A percentile compares a stretch with the other conserved stretches of the same genome.
Evolutionary conservation across 2,113 vertebrate genomes (phyloP).

Genomic region (Bettongia penicillata): DNA sequence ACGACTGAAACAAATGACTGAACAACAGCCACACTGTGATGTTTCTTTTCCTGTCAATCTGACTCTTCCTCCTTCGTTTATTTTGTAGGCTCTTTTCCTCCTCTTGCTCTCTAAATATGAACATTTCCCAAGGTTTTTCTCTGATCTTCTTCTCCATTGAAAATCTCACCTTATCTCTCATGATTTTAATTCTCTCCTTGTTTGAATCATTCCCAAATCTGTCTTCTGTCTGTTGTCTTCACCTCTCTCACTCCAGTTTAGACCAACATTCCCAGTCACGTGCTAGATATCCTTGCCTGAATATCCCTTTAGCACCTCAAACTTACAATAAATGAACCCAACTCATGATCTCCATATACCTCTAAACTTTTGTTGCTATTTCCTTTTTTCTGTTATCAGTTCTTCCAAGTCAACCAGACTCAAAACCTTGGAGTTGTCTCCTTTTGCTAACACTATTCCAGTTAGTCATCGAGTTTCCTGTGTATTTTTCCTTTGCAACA

Average conservation of each 20-base stretch:
- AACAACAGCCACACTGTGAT: background rate
- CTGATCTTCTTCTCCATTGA: background rate
- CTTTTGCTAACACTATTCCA: background rate
- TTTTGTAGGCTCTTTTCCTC: background rate
- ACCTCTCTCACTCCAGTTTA: background rate
- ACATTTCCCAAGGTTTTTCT: background rate
- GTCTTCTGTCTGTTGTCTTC: background rate
- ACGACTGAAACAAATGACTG: background rate
- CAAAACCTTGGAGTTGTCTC: background rate
- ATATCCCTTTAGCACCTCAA: background rate
- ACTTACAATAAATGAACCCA: background rate
- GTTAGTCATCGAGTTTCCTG: background rate
- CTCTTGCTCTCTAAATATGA: background rate
- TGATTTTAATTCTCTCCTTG: background rate
- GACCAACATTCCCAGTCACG: background rate
- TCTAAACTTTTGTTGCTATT: background rate
- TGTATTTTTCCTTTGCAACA: background rate
- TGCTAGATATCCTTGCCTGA: background rate
- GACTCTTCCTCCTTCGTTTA: background rate
- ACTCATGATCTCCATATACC: background rate
- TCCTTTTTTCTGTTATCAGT: background rate
- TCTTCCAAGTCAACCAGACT: background rate
- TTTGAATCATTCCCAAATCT: background rate
- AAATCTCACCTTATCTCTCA: background rate
- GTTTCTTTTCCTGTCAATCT: background rate